Evolutionary conservation across 2,888 invertebrate genomes (phyloP), one percentile per base, ranked within the genome.

Genomic region (Petrolisthes cinctipes): DNA sequence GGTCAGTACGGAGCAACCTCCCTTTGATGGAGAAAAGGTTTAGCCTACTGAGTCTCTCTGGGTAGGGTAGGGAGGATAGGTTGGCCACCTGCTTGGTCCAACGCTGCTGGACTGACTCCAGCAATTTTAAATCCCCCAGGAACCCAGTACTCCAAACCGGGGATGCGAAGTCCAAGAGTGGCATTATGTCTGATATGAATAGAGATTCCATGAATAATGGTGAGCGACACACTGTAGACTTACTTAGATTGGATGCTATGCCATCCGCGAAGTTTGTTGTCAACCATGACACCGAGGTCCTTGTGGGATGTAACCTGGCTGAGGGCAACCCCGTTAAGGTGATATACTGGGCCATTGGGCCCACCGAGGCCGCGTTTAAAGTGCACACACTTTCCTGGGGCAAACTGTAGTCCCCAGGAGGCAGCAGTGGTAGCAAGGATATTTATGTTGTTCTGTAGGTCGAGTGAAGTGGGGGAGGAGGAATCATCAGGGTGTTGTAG

Each of bases 331-430:
- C 7, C 7, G 23, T 76, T 76, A 76, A 76, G 9, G 5, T 2
- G 17, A 23, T 7, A 76, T 4, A 76, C 3, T 20, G 76, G 76
- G 5, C n/a, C 23, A 37, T 37, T 4, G 76, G 23, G 7, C 17
- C 4, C 4, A 11, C 23, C 5, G 5, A 5, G n/a, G 14, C 23
- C 4, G 76, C 4, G 14, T 4, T 23, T 14, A 23, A 76, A 23
- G 4, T 7, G 76, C n/a, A 76, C 76, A 76, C 76, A 76, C 23
- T 76, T 76, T 20, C 76, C 76, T 4, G 76, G 11, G 76, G 76
- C 17, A 76, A 76, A 7, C 3, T 23, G 2, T 23, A 76, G 51
- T 23, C 76, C 4, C 76, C 76, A 76, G 4, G 76, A 76, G 5
- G 76, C 76, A 76, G 76, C 7, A n/a, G 23, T 4, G 11, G 76